Evolutionary conservation across 2,797 vertebrate genomes (phyloP).

Genomic region (Smutsia temminckii): DNA sequence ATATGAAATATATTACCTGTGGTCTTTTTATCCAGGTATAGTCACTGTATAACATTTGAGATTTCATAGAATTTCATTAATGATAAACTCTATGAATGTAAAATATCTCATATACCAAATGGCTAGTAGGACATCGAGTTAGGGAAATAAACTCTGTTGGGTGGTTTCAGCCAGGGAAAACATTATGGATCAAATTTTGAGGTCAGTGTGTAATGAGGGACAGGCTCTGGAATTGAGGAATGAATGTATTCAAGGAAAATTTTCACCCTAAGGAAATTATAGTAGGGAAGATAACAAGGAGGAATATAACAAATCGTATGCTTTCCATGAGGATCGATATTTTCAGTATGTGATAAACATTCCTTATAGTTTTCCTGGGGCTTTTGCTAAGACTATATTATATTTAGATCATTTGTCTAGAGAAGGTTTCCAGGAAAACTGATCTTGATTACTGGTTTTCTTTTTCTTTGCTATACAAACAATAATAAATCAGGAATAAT

Average conservation of each 20-base stretch:
- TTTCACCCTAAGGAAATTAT: neutral
- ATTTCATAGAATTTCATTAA: neutral
- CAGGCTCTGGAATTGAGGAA: neutral
- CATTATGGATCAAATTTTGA: neutral
- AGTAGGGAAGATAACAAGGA: neutral
- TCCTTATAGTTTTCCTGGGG: neutral
- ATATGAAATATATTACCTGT: neutral
- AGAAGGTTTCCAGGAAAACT: conserved; percentile 39
- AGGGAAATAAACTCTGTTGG: neutral
- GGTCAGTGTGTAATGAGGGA: neutral
- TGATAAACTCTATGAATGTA: neutral
- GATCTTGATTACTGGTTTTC: conserved; percentile 45
- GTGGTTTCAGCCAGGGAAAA: neutral
- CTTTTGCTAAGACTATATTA: neutral
- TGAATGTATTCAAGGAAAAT: neutral
- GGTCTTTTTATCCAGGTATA: neutral
- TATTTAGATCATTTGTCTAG: conserved; percentile 38
- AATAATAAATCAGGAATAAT: conserved; percentile 59
- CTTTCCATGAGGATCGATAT: neutral
- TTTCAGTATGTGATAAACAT: neutral
- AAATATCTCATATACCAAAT: neutral
- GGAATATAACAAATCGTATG: neutral
- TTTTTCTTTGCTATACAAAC: conserved; percentile 55
- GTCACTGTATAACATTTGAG: neutral
- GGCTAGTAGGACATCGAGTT: neutral